Evolutionary conservation across 1,140 invertebrate species (phyloP).

Genomic region (Oscheius sp.): DNA sequence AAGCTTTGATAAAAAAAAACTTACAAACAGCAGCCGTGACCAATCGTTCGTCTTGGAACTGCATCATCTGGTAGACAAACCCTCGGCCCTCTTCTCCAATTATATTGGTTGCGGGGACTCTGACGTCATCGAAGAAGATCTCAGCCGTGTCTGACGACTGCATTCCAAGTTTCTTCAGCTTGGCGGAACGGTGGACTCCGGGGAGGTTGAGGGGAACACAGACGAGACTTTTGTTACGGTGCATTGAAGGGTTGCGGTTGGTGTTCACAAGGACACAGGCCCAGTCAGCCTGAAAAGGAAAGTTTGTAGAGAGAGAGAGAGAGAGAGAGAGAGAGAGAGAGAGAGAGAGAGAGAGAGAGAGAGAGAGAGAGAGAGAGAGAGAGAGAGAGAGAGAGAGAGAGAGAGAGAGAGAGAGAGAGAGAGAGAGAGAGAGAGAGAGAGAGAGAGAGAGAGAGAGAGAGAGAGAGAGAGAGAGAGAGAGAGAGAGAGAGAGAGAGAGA

Average conservation of each 20-base stretch:
- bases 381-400: no score
- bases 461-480: no score
- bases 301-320: not conserved
- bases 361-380: no score
- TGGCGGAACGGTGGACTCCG: constrained; percentile 62
- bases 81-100: constrained; percentile 69
- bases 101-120: constrained; percentile 65
- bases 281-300: constrained; percentile 26
- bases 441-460: no score
- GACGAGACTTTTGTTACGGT: constrained; percentile 69
- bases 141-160: constrained; percentile 68
- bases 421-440: no score
- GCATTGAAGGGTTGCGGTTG: constrained; percentile 58
- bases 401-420: no score
- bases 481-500: no score
- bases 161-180: constrained; percentile 67
- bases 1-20: not conserved
- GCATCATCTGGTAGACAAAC: constrained; percentile 70
- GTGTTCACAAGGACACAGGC: constrained; percentile 68
- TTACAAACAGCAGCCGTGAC: constrained; percentile 62
- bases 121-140: constrained; percentile 68
- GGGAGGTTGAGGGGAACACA: constrained; percentile 67
- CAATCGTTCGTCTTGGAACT: constrained; percentile 69
- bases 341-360: no score
- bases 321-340: no score